These are phyloP conservation scores for Petrocephalus microphthalmus DNA, from an alignment of 2,113 vertebrate genomes.

Conservation along the genomic window DNA sequence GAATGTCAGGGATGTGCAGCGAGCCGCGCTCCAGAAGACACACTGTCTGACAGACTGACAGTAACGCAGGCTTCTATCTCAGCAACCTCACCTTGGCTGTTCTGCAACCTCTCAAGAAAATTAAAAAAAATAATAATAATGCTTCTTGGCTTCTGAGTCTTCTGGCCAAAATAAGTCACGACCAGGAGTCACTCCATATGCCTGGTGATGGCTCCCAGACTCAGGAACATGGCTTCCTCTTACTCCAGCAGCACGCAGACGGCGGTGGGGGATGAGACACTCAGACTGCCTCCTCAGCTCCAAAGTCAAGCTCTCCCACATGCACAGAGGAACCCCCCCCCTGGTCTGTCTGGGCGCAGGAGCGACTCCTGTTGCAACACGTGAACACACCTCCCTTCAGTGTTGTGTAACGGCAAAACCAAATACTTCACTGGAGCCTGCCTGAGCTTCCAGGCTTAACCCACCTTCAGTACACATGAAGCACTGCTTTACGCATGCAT, in stretches of 20 bases:
- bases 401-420: background rate
- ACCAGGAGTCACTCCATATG: background rate
- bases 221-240: background rate
- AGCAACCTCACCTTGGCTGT: background rate
- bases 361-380: background rate
- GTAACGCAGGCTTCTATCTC: background rate
- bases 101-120: background rate
- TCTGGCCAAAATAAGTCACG: background rate
- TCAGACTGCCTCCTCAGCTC: background rate
- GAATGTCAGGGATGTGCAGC: background rate
- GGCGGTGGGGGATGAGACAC: background rate
- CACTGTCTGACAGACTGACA: background rate
- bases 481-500: background rate
- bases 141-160: background rate
- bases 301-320: background rate
- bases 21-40: background rate
- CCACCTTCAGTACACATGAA: background rate
- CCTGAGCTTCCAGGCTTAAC: background rate
- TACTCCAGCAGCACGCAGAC: background rate
- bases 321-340: background rate
- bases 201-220: background rate
- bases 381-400: background rate
- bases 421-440: background rate
- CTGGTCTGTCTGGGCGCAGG: background rate
- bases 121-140: background rate